These are phyloP conservation scores for Octonoba sinensis DNA, from an alignment of 2,888 invertebrate species.

Conservation along the genomic window DNA sequence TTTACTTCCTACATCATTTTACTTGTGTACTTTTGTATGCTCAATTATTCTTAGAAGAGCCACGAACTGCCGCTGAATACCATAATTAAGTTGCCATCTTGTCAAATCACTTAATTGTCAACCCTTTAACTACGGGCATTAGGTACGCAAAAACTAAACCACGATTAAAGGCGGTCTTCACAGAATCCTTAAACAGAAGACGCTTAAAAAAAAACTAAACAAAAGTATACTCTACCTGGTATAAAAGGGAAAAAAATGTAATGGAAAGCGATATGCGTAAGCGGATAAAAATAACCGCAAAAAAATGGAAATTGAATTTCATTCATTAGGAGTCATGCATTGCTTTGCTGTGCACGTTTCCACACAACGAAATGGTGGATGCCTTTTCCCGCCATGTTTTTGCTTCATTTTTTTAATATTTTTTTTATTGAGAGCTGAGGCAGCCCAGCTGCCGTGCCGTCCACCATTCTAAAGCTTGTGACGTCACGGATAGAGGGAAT, in stretches of 20 bases:
- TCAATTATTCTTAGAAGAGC: conserved; percentile 22
- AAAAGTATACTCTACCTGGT: conserved; percentile 43
- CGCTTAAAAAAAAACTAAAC: conserved; percentile 20
- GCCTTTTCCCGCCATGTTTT: conserved; percentile 10
- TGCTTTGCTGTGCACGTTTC: conserved; percentile 56
- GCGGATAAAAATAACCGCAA: conserved; percentile 26
- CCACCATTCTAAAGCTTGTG: conserved; percentile 34
- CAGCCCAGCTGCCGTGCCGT: conserved; percentile 39
- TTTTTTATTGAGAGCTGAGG: conserved; percentile 15
- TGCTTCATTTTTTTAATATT: conserved; percentile 20
- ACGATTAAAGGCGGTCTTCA: conserved; percentile 40
- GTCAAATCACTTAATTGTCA: conserved; percentile 62
- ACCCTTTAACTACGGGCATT: conserved; percentile 56
- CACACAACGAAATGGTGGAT: conserved; percentile 9
- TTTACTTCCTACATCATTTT: conserved; percentile 50
- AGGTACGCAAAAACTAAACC: conserved; percentile 43
- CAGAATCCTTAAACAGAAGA: conserved; percentile 51
- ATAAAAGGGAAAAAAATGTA: conserved; percentile 18
- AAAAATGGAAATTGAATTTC: conserved; percentile 62
- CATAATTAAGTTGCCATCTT: conserved; percentile 60
- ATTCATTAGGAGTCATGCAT: conserved; percentile 58
- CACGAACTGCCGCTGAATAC: conserved; percentile 42
- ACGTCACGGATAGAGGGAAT: conserved; percentile 50
- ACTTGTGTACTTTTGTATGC: conserved; percentile 25
- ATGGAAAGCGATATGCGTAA: conserved; percentile 18